Evolutionary conservation across 2,888 invertebrate species (phyloP).

Genomic region (Mesodorylaimus sp.): DNA sequence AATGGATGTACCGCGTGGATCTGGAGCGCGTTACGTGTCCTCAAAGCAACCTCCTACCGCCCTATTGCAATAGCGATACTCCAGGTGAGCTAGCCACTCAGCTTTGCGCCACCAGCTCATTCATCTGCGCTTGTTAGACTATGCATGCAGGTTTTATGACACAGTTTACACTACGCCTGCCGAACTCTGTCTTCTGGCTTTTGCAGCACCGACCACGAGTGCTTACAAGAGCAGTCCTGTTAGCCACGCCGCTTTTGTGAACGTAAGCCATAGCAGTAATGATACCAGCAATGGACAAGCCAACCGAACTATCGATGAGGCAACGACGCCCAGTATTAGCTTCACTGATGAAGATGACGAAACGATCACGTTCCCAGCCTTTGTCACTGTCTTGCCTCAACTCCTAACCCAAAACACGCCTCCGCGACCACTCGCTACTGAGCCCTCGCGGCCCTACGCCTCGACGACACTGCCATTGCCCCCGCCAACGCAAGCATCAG

Average conservation of each 20-base stretch:
- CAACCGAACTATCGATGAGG: background rate
- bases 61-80: conserved; percentile 18
- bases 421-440: background rate
- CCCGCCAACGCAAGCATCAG: background rate
- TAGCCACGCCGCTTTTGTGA: too few species aligned
- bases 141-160: too few species aligned
- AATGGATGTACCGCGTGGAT: conserved; percentile 13
- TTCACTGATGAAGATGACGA: background rate
- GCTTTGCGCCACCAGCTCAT: background rate
- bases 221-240: too few species aligned
- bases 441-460: too few species aligned
- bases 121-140: background rate
- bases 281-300: too few species aligned
- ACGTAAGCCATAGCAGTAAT: too few species aligned
- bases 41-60: conserved; percentile 19
- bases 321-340: background rate
- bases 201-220: too few species aligned
- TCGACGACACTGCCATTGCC: too few species aligned
- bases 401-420: conserved; percentile 11
- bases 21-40: conserved; percentile 18
- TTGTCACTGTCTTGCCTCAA: conserved; percentile 22
- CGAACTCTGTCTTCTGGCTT: too few species aligned
- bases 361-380: conserved; percentile 21
- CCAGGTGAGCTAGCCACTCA: background rate
- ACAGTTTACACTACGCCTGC: too few species aligned